phyloP scores from a whole-genome alignment of 1,140 invertebrate genomes.

The Yoshiicerus persimilis region DNA sequence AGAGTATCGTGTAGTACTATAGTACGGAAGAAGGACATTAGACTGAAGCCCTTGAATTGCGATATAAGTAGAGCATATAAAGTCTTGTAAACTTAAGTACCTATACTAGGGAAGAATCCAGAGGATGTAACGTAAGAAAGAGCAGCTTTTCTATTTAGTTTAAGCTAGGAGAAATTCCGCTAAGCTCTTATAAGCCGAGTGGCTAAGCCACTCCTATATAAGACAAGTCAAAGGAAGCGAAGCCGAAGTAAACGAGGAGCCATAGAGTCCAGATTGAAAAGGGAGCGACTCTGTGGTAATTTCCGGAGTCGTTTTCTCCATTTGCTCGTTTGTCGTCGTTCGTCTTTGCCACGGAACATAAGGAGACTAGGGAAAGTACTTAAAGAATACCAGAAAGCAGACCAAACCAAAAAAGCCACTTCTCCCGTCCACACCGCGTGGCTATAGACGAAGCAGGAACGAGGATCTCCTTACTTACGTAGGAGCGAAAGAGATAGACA shows the following conservation, averaged over 20 bases:
- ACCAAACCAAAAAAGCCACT: constrained; percentile 7
- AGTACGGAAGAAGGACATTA: neutral
- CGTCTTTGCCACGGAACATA: constrained; percentile 19
- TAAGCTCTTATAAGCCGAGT: neutral
- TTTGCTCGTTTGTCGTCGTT: constrained; percentile 41
- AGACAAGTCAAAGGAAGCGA: neutral
- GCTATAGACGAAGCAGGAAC: no score
- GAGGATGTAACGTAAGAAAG: no score
- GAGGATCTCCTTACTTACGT: neutral
- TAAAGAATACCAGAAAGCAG: constrained; percentile 16
- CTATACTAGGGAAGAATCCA: neutral
- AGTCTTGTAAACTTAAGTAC: neutral
- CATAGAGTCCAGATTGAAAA: constrained; percentile 24
- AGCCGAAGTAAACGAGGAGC: constrained; percentile 1
- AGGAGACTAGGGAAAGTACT: constrained; percentile 15
- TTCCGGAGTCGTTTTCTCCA: constrained; percentile 44
- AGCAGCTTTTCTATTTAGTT: neutral
- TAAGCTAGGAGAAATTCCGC: neutral
- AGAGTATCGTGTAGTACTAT: neutral
- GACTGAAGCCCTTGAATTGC: neutral
- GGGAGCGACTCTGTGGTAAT: constrained; percentile 38
- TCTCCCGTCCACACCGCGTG: neutral
- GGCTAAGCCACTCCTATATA: neutral
- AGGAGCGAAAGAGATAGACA: neutral
- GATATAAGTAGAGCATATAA: neutral